These are phyloP conservation scores for Diadumene lineata DNA, from an alignment of 92 coral and sea anemone species.

Conservation along the genomic window DNA sequence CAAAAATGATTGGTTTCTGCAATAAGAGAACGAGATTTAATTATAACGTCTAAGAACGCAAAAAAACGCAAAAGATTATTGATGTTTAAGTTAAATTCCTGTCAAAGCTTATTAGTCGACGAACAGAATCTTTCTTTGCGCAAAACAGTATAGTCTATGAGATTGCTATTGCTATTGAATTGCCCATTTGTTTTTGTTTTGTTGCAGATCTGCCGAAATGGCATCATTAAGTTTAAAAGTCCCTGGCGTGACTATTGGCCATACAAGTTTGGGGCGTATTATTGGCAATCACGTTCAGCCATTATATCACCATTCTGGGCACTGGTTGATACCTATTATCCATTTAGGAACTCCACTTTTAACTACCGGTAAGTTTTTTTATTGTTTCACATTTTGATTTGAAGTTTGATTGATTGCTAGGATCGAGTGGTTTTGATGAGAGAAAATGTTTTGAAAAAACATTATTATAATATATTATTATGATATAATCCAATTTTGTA, in stretches of 20 bases:
- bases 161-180: not conserved
- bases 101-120: too few relatives aligned
- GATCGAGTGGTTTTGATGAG: too few relatives aligned
- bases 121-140: not conserved
- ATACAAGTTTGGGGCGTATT: conserved; percentile 27
- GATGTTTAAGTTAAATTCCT: too few relatives aligned
- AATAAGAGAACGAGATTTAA: too few relatives aligned
- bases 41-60: too few relatives aligned
- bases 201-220: not conserved
- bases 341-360: not conserved
- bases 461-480: too few relatives aligned
- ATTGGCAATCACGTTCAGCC: conserved; percentile 25
- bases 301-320: conserved; percentile 13
- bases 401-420: too few relatives aligned
- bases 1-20: too few relatives aligned
- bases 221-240: not conserved
- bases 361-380: not conserved
- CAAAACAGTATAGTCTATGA: not conserved
- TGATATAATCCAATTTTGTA: too few relatives aligned
- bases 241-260: conserved; percentile 13
- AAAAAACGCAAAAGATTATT: too few relatives aligned
- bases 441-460: too few relatives aligned
- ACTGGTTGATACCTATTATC: not conserved
- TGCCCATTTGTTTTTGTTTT: not conserved
- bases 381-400: not conserved